These are phyloP conservation scores for Alcedo quadribrachys DNA, from an alignment of 2,797 vertebrate genomes.

Conservation along the genomic window DNA sequence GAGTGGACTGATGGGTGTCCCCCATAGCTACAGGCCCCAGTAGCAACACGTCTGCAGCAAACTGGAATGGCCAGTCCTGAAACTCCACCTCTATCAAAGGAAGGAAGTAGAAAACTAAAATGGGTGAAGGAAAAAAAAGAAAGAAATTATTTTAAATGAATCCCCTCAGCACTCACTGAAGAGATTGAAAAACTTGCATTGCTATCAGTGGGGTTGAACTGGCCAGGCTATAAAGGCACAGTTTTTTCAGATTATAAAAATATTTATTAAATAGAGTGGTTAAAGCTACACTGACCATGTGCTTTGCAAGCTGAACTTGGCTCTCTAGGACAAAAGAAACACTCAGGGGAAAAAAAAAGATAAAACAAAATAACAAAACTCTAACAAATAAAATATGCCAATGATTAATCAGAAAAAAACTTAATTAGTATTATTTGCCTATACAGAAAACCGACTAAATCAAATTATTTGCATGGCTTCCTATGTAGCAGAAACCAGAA, in stretches of 20 bases:
- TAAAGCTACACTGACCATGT: neutral
- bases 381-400: neutral
- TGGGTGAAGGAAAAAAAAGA: neutral
- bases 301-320: neutral
- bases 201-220: neutral
- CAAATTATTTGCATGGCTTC: neutral
- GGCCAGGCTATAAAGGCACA: neutral
- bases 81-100: slow-evolving; percentile 32
- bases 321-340: slow-evolving; percentile 20
- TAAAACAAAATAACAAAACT: neutral
- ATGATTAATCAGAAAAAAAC: neutral
- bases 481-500: neutral
- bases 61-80: slow-evolving; percentile 72
- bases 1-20: slow-evolving; percentile 72
- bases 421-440: neutral
- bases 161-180: neutral
- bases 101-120: slow-evolving; percentile 41
- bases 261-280: neutral
- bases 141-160: neutral
- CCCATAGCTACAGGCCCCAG: slow-evolving; percentile 39
- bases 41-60: slow-evolving; percentile 63
- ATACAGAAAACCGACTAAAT: neutral
- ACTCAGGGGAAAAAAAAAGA: neutral
- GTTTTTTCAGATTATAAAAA: neutral
- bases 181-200: neutral